phyloP scores from a whole-genome alignment of 2,888 invertebrate genomes.

The Lordiphosa fenestrarum region DNA sequence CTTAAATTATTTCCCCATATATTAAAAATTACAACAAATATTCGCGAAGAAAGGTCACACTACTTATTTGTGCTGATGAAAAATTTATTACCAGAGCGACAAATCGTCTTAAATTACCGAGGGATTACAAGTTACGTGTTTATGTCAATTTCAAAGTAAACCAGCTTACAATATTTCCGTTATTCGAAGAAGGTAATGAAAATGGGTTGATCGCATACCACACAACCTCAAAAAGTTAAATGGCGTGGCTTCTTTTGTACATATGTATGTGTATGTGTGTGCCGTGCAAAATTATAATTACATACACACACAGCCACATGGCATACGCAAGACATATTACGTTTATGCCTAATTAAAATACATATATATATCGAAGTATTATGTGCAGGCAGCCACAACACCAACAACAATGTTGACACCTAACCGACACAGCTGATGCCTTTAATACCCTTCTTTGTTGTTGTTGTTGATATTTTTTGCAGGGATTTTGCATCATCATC shows the following conservation, averaged over 20 bases:
- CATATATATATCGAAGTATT: background rate
- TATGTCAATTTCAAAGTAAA: constrained; percentile 2
- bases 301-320: background rate
- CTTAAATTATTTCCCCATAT: too few relatives aligned
- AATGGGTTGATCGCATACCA: constrained; percentile 15
- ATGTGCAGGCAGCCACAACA: too few relatives aligned
- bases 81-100: too few relatives aligned
- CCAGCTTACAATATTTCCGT: background rate
- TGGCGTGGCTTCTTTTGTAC: constrained; percentile 58
- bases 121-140: constrained; percentile 3
- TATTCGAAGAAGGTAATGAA: constrained; percentile 3
- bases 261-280: constrained; percentile 15
- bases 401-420: too few relatives aligned
- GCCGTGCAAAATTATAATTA: constrained; percentile 17
- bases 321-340: constrained; percentile 7
- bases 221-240: constrained; percentile 58
- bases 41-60: too few relatives aligned
- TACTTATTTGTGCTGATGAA: too few relatives aligned
- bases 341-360: background rate
- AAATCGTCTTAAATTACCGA: constrained; percentile 6
- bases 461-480: constrained; percentile 17
- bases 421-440: background rate
- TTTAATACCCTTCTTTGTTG: constrained; percentile 15
- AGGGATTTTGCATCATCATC: constrained; percentile 44
- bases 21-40: too few relatives aligned